phyloP scores from a whole-genome alignment of 2,797 vertebrate species.

The Molossus molossus region DNA sequence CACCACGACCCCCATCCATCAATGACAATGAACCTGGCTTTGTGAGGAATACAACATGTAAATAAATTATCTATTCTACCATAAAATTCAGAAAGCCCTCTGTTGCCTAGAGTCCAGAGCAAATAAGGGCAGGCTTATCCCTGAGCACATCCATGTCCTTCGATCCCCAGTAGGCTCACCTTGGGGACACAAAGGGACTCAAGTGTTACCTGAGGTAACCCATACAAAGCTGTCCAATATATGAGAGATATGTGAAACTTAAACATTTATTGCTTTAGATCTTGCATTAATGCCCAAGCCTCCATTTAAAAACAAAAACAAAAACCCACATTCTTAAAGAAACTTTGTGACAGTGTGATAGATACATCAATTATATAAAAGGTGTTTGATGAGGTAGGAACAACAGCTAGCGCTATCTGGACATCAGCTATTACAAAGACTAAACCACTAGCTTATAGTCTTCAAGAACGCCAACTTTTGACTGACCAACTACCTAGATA shows the following conservation, averaged over 20 bases:
- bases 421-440: neutral
- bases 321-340: neutral
- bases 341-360: neutral
- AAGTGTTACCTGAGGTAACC: neutral
- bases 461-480: neutral
- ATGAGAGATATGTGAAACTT: neutral
- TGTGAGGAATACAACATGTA: neutral
- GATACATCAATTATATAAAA: neutral
- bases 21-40: neutral
- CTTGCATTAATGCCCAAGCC: neutral
- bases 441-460: neutral
- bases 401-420: neutral
- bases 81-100: constrained; percentile 51
- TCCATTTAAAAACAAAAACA: neutral
- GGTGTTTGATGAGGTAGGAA: neutral
- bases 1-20: neutral
- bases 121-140: neutral
- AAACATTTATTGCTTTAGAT: neutral
- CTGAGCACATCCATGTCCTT: neutral
- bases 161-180: neutral
- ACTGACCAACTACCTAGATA: neutral
- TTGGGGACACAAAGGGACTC: neutral
- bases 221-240: neutral
- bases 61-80: neutral
- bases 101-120: neutral